These are phyloP conservation scores for Caracal caracal DNA, from an alignment of 2,113 vertebrate genomes.

Conservation along the genomic window DNA sequence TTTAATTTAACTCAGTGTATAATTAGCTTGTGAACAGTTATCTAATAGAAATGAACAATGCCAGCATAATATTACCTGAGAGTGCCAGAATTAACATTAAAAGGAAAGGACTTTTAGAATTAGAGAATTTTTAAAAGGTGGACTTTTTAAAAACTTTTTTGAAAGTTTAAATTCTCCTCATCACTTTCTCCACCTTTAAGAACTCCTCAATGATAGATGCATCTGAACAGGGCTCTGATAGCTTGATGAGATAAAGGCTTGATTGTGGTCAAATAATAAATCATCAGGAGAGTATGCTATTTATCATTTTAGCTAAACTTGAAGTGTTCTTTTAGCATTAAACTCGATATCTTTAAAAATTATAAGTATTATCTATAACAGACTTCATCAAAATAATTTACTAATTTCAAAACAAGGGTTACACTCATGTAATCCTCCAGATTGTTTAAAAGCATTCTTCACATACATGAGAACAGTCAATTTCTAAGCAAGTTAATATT, in stretches of 20 bases:
- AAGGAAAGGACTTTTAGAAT: constrained; percentile 67
- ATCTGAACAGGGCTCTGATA: neutral
- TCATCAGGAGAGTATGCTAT: neutral
- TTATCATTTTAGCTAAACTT: constrained; percentile 47
- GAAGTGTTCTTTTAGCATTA: constrained; percentile 49
- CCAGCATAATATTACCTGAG: constrained; percentile 70
- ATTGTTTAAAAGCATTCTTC: neutral
- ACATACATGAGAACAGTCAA: neutral
- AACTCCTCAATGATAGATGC: neutral
- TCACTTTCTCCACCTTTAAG: neutral
- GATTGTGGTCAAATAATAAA: constrained; percentile 19
- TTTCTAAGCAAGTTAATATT: constrained; percentile 35
- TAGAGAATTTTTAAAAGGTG: constrained; percentile 47
- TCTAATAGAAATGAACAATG: constrained; percentile 50
- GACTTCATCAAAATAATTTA: constrained; percentile 53
- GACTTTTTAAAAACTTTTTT: constrained; percentile 26
- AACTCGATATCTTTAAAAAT: constrained; percentile 57
- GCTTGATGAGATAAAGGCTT: neutral
- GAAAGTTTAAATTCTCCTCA: constrained; percentile 13
- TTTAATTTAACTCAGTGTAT: constrained; percentile 60
- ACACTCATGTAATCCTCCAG: constrained; percentile 10
- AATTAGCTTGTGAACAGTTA: constrained; percentile 38
- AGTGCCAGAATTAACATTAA: constrained; percentile 71
- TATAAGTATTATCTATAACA: constrained; percentile 56
- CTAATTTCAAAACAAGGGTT: constrained; percentile 45